A percentile compares a stretch with the other conserved stretches of the same genome.
Conservation (phyloP, 2,888 invertebrate species). For the Agonum fuliginosum region DNA sequence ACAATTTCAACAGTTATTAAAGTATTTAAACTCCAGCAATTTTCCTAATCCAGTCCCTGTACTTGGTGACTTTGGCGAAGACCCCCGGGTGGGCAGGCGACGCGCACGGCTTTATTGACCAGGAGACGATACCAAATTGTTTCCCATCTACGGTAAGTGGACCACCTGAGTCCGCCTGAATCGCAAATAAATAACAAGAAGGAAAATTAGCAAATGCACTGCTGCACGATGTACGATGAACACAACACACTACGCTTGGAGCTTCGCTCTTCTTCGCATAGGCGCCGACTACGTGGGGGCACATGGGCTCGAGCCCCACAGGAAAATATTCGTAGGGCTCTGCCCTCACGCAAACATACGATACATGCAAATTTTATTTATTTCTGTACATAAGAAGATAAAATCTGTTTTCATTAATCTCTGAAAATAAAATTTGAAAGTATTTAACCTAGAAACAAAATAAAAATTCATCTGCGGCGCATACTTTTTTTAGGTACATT, state of each 20-base stretch:
- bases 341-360: too few relatives aligned
- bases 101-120: conserved; percentile 73
- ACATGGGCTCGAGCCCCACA: too few relatives aligned
- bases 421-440: too few relatives aligned
- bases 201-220: conserved; percentile 43
- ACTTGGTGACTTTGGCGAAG: conserved; percentile 71
- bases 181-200: conserved; percentile 51
- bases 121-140: conserved; percentile 73
- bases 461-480: too few relatives aligned
- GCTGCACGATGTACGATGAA: conserved; percentile 32
- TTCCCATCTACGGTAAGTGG: conserved; percentile 70
- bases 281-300: too few relatives aligned
- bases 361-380: too few relatives aligned
- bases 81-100: conserved; percentile 72
- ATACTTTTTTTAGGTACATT: too few relatives aligned
- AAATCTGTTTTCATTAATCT: too few relatives aligned
- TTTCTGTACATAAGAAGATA: too few relatives aligned
- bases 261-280: neutral
- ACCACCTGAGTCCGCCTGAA: conserved; percentile 70
- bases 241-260: neutral
- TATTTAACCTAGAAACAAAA: too few relatives aligned
- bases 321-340: too few relatives aligned
- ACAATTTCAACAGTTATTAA: too few relatives aligned
- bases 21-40: neutral
- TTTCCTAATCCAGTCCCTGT: conserved; percentile 65